Evolutionary conservation across 1,140 invertebrate genomes (phyloP).

Genomic region (Cheumatopsyche charites): DNA sequence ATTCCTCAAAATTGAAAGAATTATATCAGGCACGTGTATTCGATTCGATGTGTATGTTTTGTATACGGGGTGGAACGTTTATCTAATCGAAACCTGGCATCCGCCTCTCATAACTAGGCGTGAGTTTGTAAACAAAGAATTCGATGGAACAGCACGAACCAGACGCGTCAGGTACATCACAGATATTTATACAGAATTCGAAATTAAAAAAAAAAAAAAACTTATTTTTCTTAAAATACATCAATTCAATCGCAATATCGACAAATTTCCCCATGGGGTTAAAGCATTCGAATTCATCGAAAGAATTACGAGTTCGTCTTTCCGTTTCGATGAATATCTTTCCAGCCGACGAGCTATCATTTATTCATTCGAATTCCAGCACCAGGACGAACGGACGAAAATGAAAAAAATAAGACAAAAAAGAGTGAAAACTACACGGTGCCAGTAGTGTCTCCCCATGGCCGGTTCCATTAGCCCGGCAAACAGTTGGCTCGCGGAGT

Average conservation of each 20-base stretch:
- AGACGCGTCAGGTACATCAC: not conserved
- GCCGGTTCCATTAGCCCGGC: constrained; percentile 33
- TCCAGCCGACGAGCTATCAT: not conserved
- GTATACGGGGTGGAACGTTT: not conserved
- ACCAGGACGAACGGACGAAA: not conserved
- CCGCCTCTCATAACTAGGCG: constrained; percentile 20
- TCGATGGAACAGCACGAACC: not conserved
- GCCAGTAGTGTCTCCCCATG: not conserved
- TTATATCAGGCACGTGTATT: not conserved
- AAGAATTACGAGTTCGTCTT: too few species aligned
- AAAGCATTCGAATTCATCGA: too few species aligned
- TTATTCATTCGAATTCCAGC: constrained; percentile 1
- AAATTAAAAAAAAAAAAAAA: too few species aligned
- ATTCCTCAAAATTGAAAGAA: constrained; percentile 9
- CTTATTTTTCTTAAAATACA: too few species aligned
- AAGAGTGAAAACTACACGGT: too few species aligned
- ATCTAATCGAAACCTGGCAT: constrained; percentile 26
- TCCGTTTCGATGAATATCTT: too few species aligned
- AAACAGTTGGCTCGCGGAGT: constrained; percentile 24
- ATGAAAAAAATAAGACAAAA: not conserved
- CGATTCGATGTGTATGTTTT: too few species aligned
- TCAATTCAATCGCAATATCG: too few species aligned
- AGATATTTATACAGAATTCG: not conserved
- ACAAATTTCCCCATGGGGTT: too few species aligned
- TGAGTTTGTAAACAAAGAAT: constrained; percentile 7